Evolutionary conservation across 2,888 invertebrate species (phyloP), one percentile per base, ranked within the genome.

Genomic region (Siphlonurus alternatus): DNA sequence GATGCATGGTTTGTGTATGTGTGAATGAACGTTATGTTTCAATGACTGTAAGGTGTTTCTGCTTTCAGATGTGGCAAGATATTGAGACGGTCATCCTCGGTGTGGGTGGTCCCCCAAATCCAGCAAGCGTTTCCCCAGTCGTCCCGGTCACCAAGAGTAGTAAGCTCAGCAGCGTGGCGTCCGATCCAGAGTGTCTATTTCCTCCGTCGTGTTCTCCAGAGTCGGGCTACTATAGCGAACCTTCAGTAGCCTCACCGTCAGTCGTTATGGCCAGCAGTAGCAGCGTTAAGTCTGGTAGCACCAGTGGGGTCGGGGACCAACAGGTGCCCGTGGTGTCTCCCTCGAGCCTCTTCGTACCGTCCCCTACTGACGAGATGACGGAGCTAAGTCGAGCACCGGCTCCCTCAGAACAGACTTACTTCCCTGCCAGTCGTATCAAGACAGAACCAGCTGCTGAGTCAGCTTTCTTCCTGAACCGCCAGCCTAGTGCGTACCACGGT

Each of bases 21-120:
- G n/a, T n/a, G n/a, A n/a, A n/a, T n/a, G n/a, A n/a, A n/a, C n/a
- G n/a, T n/a, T n/a, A n/a, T n/a, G n/a, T 38, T 10, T 38, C 5
- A 38, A 10, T 38, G 38, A 38, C 38, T 5, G 38, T 38, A 38
- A 59, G 38, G 38, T 61, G 67, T 69, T 69, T 70, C 63, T 70
- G 68, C 62, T 69, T 67, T 64, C 71, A 72, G 72, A 72, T 75
- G 70, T 74, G 74, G 76, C 73, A 75, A 68, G 74, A 74, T 68
- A 74, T 74, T 61, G 74, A 74, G 68, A 73, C 71, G 59, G 73
- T 73, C 61, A 69, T 74, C 66, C 69, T 72, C 66, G 71, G 71
- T 53, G 71, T 69, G 59, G 71, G 71, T 63, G 69, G 69, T 65
- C 69, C 70, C 25, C 64, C 67, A 24, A 65, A 61, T 63, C 67